Evolutionary conservation across 2,888 invertebrate genomes (phyloP).

Genomic region (Ligdia adustata): DNA sequence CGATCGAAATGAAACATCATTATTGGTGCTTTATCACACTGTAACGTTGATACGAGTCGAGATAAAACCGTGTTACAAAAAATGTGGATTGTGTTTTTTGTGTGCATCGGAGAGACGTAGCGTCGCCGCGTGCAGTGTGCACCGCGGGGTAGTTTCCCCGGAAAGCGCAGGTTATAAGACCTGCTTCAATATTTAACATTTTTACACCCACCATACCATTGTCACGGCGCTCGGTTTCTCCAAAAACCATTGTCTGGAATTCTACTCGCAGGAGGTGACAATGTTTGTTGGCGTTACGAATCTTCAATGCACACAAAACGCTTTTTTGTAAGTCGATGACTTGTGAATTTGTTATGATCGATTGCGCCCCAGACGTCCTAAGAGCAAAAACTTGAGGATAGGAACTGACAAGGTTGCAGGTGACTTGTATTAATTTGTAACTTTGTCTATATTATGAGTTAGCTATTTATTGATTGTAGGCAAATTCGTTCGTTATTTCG

Average conservation of each 20-base stretch:
- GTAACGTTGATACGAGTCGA: conserved; percentile 70
- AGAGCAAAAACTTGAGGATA: conserved; percentile 57
- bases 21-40: conserved; percentile 81
- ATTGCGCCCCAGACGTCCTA: conserved; percentile 57
- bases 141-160: conserved; percentile 81
- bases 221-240: conserved; percentile 66
- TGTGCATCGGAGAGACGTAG: conserved; percentile 73
- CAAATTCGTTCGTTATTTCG: no score
- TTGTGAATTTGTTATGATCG: conserved; percentile 83
- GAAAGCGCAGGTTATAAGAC: conserved; percentile 59
- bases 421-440: no score
- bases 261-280: conserved; percentile 77
- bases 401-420: conserved; percentile 49
- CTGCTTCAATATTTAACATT: conserved; percentile 78
- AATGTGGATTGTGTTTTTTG: conserved; percentile 73
- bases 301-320: conserved; percentile 70
- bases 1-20: conserved; percentile 79
- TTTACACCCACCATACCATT: conserved; percentile 75
- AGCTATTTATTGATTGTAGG: no score
- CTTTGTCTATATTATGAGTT: no score
- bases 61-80: conserved; percentile 67
- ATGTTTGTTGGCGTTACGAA: conserved; percentile 77
- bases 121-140: conserved; percentile 76
- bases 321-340: conserved; percentile 80
- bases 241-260: conserved; percentile 72